Evolutionary conservation across 2,113 vertebrate species (phyloP).

Genomic region (Terrapene triunguis): DNA sequence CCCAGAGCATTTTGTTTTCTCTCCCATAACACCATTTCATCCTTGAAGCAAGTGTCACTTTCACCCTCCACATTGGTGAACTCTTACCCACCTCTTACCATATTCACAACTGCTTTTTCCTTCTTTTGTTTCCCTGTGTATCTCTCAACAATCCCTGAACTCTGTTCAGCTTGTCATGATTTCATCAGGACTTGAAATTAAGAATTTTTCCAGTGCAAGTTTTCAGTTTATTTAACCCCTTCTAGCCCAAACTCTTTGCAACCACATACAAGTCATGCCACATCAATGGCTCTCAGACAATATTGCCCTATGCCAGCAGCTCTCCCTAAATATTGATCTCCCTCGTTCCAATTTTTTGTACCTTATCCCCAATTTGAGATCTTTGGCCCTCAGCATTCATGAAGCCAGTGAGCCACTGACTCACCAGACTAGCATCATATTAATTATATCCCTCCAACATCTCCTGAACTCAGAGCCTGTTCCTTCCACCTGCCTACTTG

Average conservation of each 20-base stretch:
- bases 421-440: background rate
- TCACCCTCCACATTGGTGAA: background rate
- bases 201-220: background rate
- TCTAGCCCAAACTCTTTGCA: background rate
- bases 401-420: background rate
- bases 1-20: conserved; percentile 20
- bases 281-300: background rate
- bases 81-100: background rate
- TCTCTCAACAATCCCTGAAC: background rate
- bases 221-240: background rate
- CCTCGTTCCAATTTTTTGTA: background rate
- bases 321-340: background rate
- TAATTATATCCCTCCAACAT: background rate
- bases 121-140: background rate
- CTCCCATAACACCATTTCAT: conserved; percentile 38
- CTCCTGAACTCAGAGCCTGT: background rate
- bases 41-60: conserved; percentile 8
- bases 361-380: background rate
- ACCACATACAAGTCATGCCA: background rate
- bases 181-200: background rate
- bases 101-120: too few species aligned
- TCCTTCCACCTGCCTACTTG: background rate
- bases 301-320: background rate
- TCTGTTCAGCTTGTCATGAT: background rate
- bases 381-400: background rate